Evolutionary conservation across 2,113 vertebrate genomes (phyloP).

Genomic region (Cervus canadensis): DNA sequence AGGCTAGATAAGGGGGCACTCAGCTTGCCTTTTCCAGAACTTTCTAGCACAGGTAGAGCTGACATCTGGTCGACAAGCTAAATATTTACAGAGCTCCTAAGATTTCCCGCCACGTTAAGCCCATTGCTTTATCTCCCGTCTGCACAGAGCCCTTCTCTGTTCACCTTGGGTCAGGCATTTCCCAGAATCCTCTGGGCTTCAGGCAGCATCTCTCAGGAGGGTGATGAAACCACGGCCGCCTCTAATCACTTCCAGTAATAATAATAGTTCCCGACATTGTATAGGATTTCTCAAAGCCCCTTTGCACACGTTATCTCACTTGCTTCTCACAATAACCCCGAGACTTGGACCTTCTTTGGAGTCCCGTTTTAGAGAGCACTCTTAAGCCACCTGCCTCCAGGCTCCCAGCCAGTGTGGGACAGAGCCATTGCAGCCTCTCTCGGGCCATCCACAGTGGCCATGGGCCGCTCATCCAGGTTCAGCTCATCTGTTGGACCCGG

Average conservation of each 20-base stretch:
- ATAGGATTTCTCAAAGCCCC: conserved; percentile 57
- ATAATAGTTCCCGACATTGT: conserved; percentile 35
- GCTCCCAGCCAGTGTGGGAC: not conserved
- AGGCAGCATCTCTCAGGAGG: conserved; percentile 37
- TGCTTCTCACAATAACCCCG: not conserved
- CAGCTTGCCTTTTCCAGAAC: conserved; percentile 54
- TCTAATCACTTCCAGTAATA: conserved; percentile 67
- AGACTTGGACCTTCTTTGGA: conserved; percentile 7
- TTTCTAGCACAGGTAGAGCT: conserved; percentile 61
- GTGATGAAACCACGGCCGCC: conserved; percentile 33
- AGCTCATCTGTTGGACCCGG: not conserved
- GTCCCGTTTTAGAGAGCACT: not conserved
- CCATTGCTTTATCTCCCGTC: conserved; percentile 52
- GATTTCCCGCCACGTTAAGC: conserved; percentile 63
- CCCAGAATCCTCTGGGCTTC: conserved; percentile 40
- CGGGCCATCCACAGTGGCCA: accelerated
- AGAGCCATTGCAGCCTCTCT: accelerated
- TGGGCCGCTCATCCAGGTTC: not conserved
- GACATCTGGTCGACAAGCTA: conserved; percentile 61
- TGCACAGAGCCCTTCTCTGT: conserved; percentile 19
- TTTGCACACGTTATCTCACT: not conserved
- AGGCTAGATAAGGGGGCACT: conserved; percentile 9
- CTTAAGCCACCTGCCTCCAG: conserved; percentile 12
- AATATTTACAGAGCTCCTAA: conserved; percentile 57
- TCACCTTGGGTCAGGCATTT: conserved; percentile 32